Evolutionary conservation across 2,797 vertebrate genomes (phyloP).

Genomic region (Phrynocephalus guinanensis): DNA sequence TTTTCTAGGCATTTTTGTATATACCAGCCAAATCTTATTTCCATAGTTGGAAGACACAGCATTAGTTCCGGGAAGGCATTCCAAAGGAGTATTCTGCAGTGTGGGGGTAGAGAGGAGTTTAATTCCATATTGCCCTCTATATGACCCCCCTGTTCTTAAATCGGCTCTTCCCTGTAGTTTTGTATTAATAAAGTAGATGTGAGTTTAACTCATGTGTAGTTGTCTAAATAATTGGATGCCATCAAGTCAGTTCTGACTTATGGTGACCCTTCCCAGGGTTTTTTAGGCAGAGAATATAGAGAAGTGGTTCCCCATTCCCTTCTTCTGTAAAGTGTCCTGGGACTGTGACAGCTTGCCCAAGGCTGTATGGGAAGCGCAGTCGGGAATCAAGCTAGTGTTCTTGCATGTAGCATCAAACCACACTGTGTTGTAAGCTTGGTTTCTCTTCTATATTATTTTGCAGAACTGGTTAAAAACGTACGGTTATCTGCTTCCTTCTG

Average conservation of each 20-base stretch:
- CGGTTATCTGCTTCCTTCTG: conserved; percentile 90
- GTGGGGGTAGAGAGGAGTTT: no score
- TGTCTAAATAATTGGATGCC: no score
- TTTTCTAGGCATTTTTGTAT: background rate
- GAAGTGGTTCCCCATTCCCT: no score
- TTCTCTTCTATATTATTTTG: conserved; percentile 57
- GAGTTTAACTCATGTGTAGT: background rate
- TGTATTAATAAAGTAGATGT: background rate
- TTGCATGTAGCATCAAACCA: background rate
- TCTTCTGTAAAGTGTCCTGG: no score
- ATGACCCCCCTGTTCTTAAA: background rate
- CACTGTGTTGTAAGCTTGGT: conserved; percentile 22
- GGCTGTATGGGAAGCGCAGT: no score
- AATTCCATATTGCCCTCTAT: no score
- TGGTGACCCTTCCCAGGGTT: no score
- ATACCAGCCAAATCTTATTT: background rate
- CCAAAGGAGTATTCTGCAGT: background rate
- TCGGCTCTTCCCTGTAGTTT: background rate
- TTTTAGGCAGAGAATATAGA: no score
- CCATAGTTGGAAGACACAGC: no score
- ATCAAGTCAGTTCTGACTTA: no score
- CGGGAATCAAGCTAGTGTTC: no score
- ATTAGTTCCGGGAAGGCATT: background rate
- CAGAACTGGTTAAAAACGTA: conserved; percentile 94
- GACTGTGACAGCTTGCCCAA: no score